Evolutionary conservation across 1,140 invertebrate genomes (phyloP), one percentile per base, ranked within the genome.

Genomic region (Carposina sasakii): DNA sequence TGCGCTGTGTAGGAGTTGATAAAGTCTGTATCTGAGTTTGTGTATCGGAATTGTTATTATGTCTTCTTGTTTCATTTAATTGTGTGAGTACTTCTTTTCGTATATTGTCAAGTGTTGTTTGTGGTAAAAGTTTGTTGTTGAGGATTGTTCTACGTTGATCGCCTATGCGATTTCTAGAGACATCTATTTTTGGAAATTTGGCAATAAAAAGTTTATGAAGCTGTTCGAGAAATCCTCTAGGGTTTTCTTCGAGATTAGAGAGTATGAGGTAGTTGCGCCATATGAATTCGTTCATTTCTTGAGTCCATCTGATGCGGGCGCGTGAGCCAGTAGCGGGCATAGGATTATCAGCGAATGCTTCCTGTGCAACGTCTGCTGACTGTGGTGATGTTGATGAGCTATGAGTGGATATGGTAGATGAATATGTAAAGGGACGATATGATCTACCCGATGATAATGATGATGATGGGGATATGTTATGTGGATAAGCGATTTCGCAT

Each of bases 71-170:
- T 3, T 15, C n/a, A 33, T 5, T 33, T 4, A 33, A n/a, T 4
- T 33, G 3, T 33, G 30, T n/a, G 4, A 5, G 3, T 33, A 54
- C 22, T 19, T 56, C 54, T 31, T 47, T 24, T 31, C 30, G 47
- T 26, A 56, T 22, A 28, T 52, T 24, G 9, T 59, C 33, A 6
- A 60, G n/a, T 20, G 6, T 15, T 21, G 44, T 10, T 21, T 44
- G n/a, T 15, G 54, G 23, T 13, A 56, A 13, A 0, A 51, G 21
- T 43, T 60, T 56, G 41, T 56, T 56, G 19, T 31, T 40, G 1
- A 46, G 20, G 17, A 60, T 56, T 6, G 44, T 23, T 34, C 52
- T 46, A 5, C 46, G 9, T 30, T 51, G 52, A 20, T 60, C 53
- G 2, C 47, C 34, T 41, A 48, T 20, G 23, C 50, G 15, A 28